phyloP scores from a whole-genome alignment of 2,888 invertebrate genomes.

The Venusia cambrica region DNA sequence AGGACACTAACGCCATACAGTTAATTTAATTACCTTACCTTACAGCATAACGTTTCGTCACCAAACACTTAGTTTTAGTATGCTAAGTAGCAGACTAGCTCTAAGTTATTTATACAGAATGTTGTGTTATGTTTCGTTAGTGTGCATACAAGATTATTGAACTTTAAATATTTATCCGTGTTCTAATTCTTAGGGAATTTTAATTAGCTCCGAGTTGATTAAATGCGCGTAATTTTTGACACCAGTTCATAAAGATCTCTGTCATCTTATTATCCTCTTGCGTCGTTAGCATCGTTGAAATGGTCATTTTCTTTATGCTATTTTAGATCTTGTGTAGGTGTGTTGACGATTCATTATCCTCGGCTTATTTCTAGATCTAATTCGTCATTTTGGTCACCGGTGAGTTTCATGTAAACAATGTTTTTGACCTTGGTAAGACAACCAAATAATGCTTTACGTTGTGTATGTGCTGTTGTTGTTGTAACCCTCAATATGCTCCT shows the following conservation, averaged over 20 bases:
- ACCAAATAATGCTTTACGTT: constrained; percentile 28
- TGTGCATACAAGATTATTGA: too few species aligned
- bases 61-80: constrained; percentile 5
- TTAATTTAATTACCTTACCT: constrained; percentile 24
- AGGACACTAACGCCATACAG: constrained; percentile 1
- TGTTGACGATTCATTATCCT: constrained; percentile 45
- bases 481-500: too few species aligned
- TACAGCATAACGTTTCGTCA: constrained; percentile 14
- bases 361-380: constrained; percentile 44
- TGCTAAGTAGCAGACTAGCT: too few species aligned
- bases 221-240: constrained; percentile 27
- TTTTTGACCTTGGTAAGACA: constrained; percentile 29
- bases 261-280: constrained; percentile 16
- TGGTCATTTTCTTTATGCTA: constrained; percentile 36
- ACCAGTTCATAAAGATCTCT: constrained; percentile 36
- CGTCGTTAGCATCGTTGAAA: constrained; percentile 13
- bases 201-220: constrained; percentile 36
- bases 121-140: too few species aligned
- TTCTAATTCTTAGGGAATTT: constrained; percentile 34
- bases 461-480: constrained; percentile 5
- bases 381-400: constrained; percentile 54
- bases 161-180: constrained; percentile 12
- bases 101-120: too few species aligned
- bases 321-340: constrained; percentile 55
- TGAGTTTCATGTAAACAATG: constrained; percentile 33